Conservation (phyloP, 2,113 vertebrate genomes). For the Anser brachyrhynchus region DNA sequence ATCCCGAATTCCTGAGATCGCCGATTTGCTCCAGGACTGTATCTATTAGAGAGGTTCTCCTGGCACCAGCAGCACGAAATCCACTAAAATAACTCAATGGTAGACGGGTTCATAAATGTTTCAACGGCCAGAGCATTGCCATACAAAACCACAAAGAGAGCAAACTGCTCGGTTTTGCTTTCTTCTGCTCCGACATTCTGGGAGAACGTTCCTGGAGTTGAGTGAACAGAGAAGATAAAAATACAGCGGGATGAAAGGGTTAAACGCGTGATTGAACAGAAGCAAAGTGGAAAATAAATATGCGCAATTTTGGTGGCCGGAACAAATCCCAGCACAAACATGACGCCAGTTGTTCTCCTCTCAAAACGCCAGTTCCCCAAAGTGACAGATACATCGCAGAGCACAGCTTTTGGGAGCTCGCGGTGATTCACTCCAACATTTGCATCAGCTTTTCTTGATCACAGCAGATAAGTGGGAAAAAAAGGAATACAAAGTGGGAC, state of each 20-base stretch:
- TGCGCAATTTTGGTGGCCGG: neutral
- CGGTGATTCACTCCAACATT: neutral
- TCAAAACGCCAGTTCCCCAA: neutral
- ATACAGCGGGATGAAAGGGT: neutral
- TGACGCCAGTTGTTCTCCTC: neutral
- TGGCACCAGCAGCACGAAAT: conserved; percentile 7
- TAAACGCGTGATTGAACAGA: neutral
- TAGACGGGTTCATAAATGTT: conserved; percentile 12
- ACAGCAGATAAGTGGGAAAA: neutral
- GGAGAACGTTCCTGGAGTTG: neutral
- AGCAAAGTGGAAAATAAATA: neutral
- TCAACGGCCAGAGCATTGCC: neutral
- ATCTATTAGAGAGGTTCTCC: neutral
- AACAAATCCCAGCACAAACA: neutral
- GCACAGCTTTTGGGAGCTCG: neutral
- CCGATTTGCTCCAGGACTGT: neutral
- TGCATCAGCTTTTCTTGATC: neutral
- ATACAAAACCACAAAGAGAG: neutral
- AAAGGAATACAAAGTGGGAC: neutral
- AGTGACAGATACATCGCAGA: neutral
- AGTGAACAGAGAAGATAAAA: neutral
- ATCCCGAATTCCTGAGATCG: conserved; percentile 17
- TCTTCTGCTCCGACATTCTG: neutral
- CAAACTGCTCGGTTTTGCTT: neutral
- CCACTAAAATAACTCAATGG: conserved; percentile 1